Base-by-base conservation (phyloP, 2,888 invertebrate species). In the Drosophila demipolita region DNA sequence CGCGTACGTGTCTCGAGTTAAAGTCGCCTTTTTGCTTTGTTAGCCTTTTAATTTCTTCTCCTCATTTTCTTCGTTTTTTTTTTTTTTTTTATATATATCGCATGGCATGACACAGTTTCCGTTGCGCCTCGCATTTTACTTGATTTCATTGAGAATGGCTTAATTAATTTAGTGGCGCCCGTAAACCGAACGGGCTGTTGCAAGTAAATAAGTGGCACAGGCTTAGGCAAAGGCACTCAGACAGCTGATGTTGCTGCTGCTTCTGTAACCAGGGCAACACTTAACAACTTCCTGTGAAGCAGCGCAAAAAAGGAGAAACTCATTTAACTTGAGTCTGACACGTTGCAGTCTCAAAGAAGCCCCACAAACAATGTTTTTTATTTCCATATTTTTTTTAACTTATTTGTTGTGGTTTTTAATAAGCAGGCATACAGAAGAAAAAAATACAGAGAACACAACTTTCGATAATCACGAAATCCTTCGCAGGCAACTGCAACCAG, bases 141-240 rank as follows among this genome's bases (percentile, higher is more conserved):
- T 79, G 91, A 90, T 91, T 88, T 88, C 88, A 91, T 91, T 90
- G 87, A 87, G 79, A 91, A 91, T 89, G 90, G 82, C 90, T 91
- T 91, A 91, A 91, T 91, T 91, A 91, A 91, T 91, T 90, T 91
- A 67, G 81, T 78, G 78, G 74, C 70, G 75, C 64, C 66, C 79
- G 61, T 60, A 53, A 32, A 45, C 63, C 59, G 49, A 45, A 26
- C 49, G 26, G 38, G 33, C 38, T 36, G 36, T 59, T 62, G 53
- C 58, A 64, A 67, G 55, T 86, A 87, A 29, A 53, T 88, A 87
- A 87, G 80, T 87, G 87, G 87, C 87, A 87, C 90, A 82, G 69
- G 48, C 69, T 55, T 48, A 53, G 65, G 58, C 65, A 32, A 66
- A 73, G 66, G 64, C 71, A 40, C 23, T 49, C 65, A 66, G 53